phyloP scores from a whole-genome alignment of 2,113 vertebrate species.

The Austrofundulus limnaeus region DNA sequence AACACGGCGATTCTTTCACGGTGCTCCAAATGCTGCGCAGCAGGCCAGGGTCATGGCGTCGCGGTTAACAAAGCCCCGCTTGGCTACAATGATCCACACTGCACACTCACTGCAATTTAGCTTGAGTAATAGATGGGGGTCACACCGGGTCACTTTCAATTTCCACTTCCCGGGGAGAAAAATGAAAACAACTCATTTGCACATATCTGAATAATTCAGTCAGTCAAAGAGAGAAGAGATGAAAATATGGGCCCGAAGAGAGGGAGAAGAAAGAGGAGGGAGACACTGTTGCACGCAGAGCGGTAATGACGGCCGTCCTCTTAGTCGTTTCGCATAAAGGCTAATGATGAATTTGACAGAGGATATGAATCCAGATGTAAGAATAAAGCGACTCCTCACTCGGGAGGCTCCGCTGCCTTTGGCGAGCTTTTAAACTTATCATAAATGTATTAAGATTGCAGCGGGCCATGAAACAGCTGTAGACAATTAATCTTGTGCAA shows the following conservation, averaged over 20 bases:
- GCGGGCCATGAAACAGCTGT: slow-evolving; percentile 99
- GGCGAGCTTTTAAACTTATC: slow-evolving; percentile 99
- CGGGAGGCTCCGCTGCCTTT: slow-evolving; percentile 88
- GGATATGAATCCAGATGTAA: slow-evolving; percentile 96
- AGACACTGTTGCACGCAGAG: slow-evolving; percentile 67
- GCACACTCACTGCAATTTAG: slow-evolving; percentile 95
- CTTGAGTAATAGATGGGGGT: slow-evolving; percentile 97
- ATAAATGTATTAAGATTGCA: slow-evolving; percentile 99
- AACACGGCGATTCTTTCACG: slow-evolving; percentile 87
- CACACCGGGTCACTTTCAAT: slow-evolving; percentile 97
- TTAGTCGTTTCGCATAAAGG: slow-evolving; percentile 80
- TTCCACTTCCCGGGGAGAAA: slow-evolving; percentile 91
- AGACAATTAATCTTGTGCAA: slow-evolving; percentile 99
- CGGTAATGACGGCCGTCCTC: slow-evolving; percentile 83
- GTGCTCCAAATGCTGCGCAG: slow-evolving; percentile 80
- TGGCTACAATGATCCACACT: slow-evolving; percentile 86
- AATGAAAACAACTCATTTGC: slow-evolving; percentile 99
- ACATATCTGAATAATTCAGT: slow-evolving; percentile 99
- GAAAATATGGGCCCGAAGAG: slow-evolving; percentile 50
- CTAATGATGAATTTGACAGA: slow-evolving; percentile 89
- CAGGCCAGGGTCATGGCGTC: slow-evolving; percentile 83
- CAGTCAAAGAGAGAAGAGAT: slow-evolving; percentile 56
- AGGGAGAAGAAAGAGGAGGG: slow-evolving; percentile 53
- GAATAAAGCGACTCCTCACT: slow-evolving; percentile 88
- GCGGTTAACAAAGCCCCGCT: slow-evolving; percentile 91